Conservation (phyloP, 2,113 vertebrate species). For the Pseudopodoces humilis region DNA sequence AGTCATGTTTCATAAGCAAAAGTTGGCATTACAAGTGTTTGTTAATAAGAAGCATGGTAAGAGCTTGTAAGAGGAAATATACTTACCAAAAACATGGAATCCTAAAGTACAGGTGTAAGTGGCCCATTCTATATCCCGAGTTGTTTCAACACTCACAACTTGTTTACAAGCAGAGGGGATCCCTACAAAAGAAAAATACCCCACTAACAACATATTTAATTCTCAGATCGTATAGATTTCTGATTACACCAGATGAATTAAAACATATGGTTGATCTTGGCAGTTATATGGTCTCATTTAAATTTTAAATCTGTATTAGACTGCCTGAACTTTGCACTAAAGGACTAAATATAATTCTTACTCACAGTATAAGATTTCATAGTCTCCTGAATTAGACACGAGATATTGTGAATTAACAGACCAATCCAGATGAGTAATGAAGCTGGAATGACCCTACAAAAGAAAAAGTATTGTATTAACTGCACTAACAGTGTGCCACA, state of each 20-base stretch:
- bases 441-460: constrained; percentile 94
- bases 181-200: constrained; percentile 74
- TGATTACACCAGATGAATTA: constrained; percentile 37
- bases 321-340: constrained; percentile 12
- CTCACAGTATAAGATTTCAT: constrained; percentile 99
- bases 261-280: constrained; percentile 44
- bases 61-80: not conserved
- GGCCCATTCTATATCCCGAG: constrained; percentile 91
- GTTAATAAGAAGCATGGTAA: constrained; percentile 5
- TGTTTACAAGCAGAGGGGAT: constrained; percentile 96
- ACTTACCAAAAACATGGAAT: constrained; percentile 94
- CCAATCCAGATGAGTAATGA: constrained; percentile 98
- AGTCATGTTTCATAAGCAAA: constrained; percentile 25
- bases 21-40: constrained; percentile 7
- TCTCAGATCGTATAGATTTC: not conserved
- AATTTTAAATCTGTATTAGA: constrained; percentile 30
- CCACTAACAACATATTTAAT: not conserved
- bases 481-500: not conserved
- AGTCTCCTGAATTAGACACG: constrained; percentile 97
- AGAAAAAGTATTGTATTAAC: not conserved
- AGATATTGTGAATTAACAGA: constrained; percentile 94
- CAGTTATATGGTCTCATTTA: constrained; percentile 8
- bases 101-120: constrained; percentile 92
- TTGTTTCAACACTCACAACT: constrained; percentile 94
- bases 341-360: constrained; percentile 45